A percentile compares a stretch with the other conserved stretches of the same genome.
Evolutionary conservation across 2,797 vertebrate genomes (phyloP).

Genomic region (Columba guinea): DNA sequence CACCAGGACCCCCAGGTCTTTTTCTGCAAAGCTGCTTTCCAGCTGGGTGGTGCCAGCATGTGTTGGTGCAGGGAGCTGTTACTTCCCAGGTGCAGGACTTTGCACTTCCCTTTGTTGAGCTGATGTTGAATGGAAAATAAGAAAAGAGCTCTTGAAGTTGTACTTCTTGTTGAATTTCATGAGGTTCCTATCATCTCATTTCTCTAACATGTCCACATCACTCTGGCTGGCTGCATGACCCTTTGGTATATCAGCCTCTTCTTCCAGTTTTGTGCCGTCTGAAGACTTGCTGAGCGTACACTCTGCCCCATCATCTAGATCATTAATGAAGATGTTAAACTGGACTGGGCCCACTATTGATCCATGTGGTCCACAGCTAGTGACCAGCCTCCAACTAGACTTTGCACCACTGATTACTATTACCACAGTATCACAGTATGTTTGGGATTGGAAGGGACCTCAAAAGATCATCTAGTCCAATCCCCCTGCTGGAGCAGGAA

Average conservation of each 20-base stretch:
- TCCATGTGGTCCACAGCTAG: too few relatives aligned
- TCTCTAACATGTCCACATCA: background rate
- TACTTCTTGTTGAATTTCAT: background rate
- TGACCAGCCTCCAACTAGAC: too few relatives aligned
- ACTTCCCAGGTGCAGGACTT: background rate
- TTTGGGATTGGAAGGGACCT: too few relatives aligned
- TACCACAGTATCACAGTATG: too few relatives aligned
- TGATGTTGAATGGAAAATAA: background rate
- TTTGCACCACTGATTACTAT: background rate
- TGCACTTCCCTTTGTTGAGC: background rate
- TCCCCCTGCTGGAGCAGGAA: too few relatives aligned
- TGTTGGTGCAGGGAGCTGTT: background rate
- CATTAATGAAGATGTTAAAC: background rate
- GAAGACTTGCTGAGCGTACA: too few relatives aligned
- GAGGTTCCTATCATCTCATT: background rate
- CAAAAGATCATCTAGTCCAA: too few relatives aligned
- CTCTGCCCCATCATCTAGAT: too few relatives aligned
- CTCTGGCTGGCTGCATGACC: background rate
- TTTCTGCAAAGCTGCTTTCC: background rate
- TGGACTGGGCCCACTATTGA: background rate
- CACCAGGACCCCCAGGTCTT: background rate
- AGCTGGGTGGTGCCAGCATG: too few relatives aligned
- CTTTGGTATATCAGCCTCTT: background rate
- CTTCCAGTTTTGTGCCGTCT: too few relatives aligned
- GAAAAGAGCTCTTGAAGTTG: background rate